Conservation (phyloP, 37 sponge, comb jelly and placozoan genomes). For the Oopsacas minuta region DNA sequence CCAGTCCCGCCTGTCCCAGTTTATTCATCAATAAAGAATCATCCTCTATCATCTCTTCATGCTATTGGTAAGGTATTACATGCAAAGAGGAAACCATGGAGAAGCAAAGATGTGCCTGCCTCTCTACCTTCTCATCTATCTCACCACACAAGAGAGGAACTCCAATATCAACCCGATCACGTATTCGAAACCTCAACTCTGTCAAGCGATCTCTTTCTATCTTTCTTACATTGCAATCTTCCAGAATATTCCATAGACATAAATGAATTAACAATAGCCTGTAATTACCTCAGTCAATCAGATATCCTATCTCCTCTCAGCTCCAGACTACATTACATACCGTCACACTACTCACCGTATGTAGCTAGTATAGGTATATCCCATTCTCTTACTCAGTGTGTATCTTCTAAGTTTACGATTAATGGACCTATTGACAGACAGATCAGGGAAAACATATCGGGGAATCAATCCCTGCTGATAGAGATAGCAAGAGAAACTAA, state of each 20-base stretch:
- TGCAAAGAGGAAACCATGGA: slow-evolving; percentile 3
- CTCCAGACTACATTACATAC: not conserved
- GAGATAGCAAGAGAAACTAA: not conserved
- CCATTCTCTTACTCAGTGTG: slow-evolving; percentile 2
- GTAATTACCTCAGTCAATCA: not conserved
- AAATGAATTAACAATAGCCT: not conserved
- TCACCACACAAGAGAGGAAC: not conserved
- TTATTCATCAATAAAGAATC: not conserved
- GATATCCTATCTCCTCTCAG: not conserved
- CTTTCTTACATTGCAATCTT: not conserved
- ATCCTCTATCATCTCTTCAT: not conserved
- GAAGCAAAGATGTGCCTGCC: not conserved
- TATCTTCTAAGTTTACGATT: not conserved
- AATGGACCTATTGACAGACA: not conserved
- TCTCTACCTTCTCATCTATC: not conserved
- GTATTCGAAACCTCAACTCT: not conserved
- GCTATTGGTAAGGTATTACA: not conserved
- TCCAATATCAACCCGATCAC: slow-evolving; percentile 15
- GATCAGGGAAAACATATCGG: not conserved
- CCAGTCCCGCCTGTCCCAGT: not conserved
- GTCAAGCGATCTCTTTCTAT: not conserved
- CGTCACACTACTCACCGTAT: not conserved
- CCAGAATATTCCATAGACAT: not conserved
- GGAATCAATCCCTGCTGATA: not conserved
- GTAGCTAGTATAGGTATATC: not conserved